Conservation (phyloP, 2,888 invertebrate species). For the Hipparchia sbordonii region DNA sequence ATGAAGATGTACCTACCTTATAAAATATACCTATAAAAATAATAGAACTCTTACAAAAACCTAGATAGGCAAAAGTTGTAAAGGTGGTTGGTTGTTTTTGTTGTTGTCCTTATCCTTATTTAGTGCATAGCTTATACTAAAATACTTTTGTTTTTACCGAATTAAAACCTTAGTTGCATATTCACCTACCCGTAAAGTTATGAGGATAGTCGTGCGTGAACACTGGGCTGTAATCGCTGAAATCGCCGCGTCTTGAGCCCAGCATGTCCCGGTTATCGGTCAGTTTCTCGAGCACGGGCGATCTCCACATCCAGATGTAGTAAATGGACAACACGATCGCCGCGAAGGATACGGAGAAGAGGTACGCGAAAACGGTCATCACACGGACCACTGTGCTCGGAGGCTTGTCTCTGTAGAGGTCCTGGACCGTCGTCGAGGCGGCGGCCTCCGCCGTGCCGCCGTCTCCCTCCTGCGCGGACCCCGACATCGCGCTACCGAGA, state of each 20-base stretch:
- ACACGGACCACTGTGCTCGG: constrained; percentile 82
- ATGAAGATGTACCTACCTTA: background rate
- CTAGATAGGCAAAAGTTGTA: no score
- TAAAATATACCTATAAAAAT: no score
- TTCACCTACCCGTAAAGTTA: constrained; percentile 43
- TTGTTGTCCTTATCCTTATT: no score
- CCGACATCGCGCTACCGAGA: constrained; percentile 60
- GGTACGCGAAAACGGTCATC: constrained; percentile 90
- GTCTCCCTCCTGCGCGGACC: constrained; percentile 62
- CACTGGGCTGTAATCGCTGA: constrained; percentile 43
- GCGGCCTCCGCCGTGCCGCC: constrained; percentile 62
- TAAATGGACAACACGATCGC: constrained; percentile 91
- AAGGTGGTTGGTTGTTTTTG: no score
- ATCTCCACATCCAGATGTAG: constrained; percentile 91
- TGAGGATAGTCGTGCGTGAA: constrained; percentile 40
- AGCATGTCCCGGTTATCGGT: constrained; percentile 48
- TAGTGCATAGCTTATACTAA: no score
- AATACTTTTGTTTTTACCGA: no score
- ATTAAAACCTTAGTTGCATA: background rate
- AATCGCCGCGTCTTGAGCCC: constrained; percentile 47
- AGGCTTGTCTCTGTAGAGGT: constrained; percentile 69
- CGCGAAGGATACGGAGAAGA: constrained; percentile 92
- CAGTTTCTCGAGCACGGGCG: constrained; percentile 80
- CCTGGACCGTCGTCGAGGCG: constrained; percentile 56
- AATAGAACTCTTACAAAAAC: no score